Base-by-base conservation (phyloP, 2,888 invertebrate genomes). In the Lasioglossum figueresi region DNA sequence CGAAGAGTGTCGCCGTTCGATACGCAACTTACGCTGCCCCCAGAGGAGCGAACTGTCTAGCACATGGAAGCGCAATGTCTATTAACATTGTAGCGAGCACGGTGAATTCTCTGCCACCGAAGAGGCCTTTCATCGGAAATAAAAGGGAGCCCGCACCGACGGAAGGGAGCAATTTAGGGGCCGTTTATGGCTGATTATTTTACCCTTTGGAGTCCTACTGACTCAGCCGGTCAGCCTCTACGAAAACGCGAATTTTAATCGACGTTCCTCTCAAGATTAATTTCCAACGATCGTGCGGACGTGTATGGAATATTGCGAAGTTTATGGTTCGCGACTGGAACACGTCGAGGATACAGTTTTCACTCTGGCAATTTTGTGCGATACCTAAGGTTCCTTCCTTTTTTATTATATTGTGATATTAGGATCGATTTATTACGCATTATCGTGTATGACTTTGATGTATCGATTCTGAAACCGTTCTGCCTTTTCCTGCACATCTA, bases 1-100 rank as follows among this genome's bases (percentile, higher is more conserved):
- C 82, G 79, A 83, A 86, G 84, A 80, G 86, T 84, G 84, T 56
- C 71, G 79, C 52, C 76, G 84, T 89, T 86, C 89, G 89, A 89
- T 89, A 85, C 86, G 79, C 86, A 74, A 82, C 85, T 89, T 88
- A 84, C 75, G 86, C 80, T 66, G 31, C 59, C 68, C 31, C 71
- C 73, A 63, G 71, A 78, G 63, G 75, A 48, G 40, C 76, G 78
- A 79, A 76, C 79, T 16, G 48, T 43, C n/a, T 80, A n/a, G n/a
- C n/a, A n/a, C n/a, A n/a, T n/a, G n/a, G n/a, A n/a, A n/a, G n/a
- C n/a, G n/a, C n/a, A n/a, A n/a, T n/a, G 84, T 80, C 77, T 72
- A 78, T 79, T 85, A 84, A 85, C 85, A 70, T 75, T 84, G 71
- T 31, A 84, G 52, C 71, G 59, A 0, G 34, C n/a, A 34, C 80